Percentiles rank a stretch among this genome's conserved stretches.
These are phyloP conservation scores for Aporophyla lueneburgensis DNA, from an alignment of 2,888 invertebrate species.

Conservation along the genomic window DNA sequence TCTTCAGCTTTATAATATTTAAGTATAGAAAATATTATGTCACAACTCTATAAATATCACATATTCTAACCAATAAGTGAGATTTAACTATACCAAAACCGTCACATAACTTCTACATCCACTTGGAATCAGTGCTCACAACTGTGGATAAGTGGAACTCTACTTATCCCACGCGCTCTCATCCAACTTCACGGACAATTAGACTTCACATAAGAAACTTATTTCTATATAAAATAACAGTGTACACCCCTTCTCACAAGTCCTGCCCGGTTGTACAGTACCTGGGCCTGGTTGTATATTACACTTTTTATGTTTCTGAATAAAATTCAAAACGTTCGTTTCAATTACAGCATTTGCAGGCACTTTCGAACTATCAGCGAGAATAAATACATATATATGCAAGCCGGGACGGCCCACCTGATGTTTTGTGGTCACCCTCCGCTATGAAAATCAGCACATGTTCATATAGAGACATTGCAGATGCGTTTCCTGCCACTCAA, in stretches of 20 bases:
- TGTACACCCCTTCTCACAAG: slow-evolving; percentile 44
- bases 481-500: background rate
- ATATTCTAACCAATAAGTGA: slow-evolving; percentile 27
- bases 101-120: background rate
- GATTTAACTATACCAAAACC: background rate
- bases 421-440: background rate
- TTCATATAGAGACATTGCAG: too few relatives aligned
- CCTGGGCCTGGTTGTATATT: too few relatives aligned
- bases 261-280: slow-evolving; percentile 34
- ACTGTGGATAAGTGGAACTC: background rate
- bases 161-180: slow-evolving; percentile 33
- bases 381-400: too few relatives aligned
- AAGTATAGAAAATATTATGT: too few relatives aligned
- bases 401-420: background rate
- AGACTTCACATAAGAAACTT: slow-evolving; percentile 45
- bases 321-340: background rate
- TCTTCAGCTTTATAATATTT: too few relatives aligned
- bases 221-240: slow-evolving; percentile 56
- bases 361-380: background rate
- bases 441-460: too few relatives aligned
- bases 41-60: background rate
- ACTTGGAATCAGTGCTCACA: slow-evolving; percentile 6
- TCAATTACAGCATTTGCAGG: background rate
- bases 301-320: background rate
- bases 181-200: slow-evolving; percentile 60